Evolutionary conservation across 2,797 vertebrate species (phyloP).

Genomic region (Tragelaphus oryx): DNA sequence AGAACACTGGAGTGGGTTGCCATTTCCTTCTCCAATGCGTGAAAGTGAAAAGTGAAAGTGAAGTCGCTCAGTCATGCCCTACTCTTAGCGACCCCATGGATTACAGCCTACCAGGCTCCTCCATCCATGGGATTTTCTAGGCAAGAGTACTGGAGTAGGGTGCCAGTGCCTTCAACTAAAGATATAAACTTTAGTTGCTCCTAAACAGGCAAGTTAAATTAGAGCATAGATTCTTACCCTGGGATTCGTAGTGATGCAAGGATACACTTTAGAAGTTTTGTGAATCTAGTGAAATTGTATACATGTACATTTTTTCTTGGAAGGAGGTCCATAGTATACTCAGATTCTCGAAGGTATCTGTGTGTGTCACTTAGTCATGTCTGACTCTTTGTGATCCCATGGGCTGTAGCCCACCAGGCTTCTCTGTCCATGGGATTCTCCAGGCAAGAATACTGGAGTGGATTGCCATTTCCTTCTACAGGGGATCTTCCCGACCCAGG

Average conservation of each 20-base stretch:
- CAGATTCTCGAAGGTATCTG: neutral
- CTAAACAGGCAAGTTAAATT: neutral
- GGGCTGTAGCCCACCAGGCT: neutral
- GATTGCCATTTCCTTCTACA: neutral
- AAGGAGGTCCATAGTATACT: neutral
- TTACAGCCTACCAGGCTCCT: too few species aligned
- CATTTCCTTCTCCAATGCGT: too few species aligned
- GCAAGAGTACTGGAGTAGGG: too few species aligned
- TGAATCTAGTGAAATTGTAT: neutral
- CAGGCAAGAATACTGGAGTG: neutral
- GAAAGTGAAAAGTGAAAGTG: too few species aligned
- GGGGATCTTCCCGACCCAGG: neutral
- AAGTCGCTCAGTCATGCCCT: too few species aligned
- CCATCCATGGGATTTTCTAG: too few species aligned
- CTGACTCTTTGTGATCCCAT: neutral
- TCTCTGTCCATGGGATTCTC: neutral
- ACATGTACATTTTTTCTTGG: neutral
- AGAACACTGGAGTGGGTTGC: too few species aligned
- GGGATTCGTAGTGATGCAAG: neutral
- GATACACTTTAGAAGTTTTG: neutral
- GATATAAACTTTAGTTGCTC: neutral
- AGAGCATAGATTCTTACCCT: neutral
- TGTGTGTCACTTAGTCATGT: neutral
- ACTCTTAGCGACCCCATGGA: too few species aligned
- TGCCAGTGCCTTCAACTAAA: too few species aligned